Conservation (phyloP, 2,113 vertebrate species). For the Sporophila hypoxantha region DNA sequence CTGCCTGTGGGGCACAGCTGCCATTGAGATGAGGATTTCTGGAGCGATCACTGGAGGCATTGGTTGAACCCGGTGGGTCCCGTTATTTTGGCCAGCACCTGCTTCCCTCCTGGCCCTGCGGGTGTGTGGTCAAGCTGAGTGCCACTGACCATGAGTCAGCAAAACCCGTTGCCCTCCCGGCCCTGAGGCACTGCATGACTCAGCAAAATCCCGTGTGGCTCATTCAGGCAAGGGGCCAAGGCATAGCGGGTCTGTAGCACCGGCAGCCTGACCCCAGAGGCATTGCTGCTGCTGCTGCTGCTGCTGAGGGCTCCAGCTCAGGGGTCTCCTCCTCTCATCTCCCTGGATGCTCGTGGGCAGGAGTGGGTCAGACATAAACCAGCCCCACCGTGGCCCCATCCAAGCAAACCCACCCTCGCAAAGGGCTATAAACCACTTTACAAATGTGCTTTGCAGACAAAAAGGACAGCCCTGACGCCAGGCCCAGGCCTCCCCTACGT, state of each 20-base stretch:
- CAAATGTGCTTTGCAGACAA: neutral
- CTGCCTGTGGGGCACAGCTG: neutral
- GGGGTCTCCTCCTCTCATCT: neutral
- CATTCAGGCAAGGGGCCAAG: neutral
- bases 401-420: neutral
- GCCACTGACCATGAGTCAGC: constrained; percentile 36
- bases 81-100: neutral
- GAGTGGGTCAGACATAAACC: neutral
- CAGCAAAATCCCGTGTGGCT: neutral
- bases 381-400: fast-evolving
- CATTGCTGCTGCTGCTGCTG: neutral
- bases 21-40: neutral
- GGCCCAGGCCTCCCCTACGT: neutral
- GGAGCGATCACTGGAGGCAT: fast-evolving
- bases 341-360: fast-evolving
- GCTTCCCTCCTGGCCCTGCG: neutral
- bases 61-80: neutral
- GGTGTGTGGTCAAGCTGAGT: neutral
- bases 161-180: fast-evolving
- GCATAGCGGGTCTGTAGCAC: neutral
- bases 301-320: fast-evolving
- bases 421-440: neutral
- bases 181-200: neutral
- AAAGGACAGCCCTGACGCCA: neutral
- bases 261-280: neutral